A percentile compares a stretch with the other conserved stretches of the same genome.
phyloP scores from a whole-genome alignment of 2,113 vertebrate genomes.

The Chlamydotis undulata region DNA sequence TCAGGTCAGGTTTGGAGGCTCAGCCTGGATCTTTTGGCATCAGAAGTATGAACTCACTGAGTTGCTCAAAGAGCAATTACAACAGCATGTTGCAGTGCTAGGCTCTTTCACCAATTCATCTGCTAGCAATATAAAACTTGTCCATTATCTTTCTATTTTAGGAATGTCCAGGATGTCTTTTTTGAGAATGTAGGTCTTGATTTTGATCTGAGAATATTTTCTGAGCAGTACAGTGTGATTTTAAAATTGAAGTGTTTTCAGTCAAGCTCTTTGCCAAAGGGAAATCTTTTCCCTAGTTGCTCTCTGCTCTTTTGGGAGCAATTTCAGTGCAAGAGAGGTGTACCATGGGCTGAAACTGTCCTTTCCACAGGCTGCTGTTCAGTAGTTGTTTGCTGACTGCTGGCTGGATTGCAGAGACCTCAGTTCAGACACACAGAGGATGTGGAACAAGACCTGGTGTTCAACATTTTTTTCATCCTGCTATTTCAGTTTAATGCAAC shows the following conservation, averaged over 20 bases:
- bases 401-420: background rate
- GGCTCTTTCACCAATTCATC: background rate
- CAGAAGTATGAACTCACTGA: background rate
- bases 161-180: background rate
- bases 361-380: background rate
- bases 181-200: background rate
- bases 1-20: background rate
- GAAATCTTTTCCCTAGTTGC: background rate
- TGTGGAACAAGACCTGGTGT: background rate
- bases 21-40: background rate
- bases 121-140: background rate
- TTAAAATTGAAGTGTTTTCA: background rate
- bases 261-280: background rate
- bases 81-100: background rate
- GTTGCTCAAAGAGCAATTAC: background rate
- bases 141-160: slow-evolving; percentile 23
- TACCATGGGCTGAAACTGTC: background rate
- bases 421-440: background rate
- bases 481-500: background rate
- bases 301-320: background rate
- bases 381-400: background rate
- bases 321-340: background rate
- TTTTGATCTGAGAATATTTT: background rate
- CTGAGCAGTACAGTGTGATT: background rate
- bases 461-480: background rate